These are phyloP conservation scores for Trimorus sp. DNA, from an alignment of 2,888 invertebrate genomes.

Conservation along the genomic window DNA sequence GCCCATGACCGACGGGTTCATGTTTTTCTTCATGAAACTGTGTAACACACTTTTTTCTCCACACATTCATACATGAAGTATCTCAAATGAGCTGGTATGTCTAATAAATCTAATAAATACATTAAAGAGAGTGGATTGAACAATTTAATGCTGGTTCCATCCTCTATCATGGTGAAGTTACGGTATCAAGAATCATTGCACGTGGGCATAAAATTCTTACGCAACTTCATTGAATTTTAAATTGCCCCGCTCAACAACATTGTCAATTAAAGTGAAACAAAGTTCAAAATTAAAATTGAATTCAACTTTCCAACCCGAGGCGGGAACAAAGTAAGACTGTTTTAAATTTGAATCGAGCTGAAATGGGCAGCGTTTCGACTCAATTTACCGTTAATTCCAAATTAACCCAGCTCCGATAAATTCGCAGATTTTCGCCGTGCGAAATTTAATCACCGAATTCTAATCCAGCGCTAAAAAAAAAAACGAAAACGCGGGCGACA, in stretches of 20 bases:
- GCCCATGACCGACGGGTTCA: too few species aligned
- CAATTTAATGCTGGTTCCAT: too few species aligned
- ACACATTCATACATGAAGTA: too few species aligned
- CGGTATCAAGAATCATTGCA: neutral
- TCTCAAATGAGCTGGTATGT: too few species aligned
- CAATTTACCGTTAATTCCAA: constrained; percentile 11
- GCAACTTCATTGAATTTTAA: too few species aligned
- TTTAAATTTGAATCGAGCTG: neutral
- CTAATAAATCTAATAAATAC: too few species aligned
- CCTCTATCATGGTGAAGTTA: too few species aligned
- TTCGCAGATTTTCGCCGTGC: neutral
- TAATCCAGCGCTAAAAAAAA: constrained; percentile 8
- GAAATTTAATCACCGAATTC: constrained; percentile 40
- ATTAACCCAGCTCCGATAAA: neutral
- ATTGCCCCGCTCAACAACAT: too few species aligned
- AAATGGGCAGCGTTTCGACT: constrained; percentile 4
- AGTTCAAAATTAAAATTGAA: constrained; percentile 3
- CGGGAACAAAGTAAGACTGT: neutral
- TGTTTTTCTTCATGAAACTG: too few species aligned
- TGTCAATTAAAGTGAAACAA: neutral
- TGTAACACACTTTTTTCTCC: too few species aligned
- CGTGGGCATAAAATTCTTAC: too few species aligned
- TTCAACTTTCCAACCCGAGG: neutral
- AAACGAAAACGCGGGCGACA: constrained; percentile 19
- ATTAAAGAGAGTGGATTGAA: too few species aligned